phyloP scores from a whole-genome alignment of 2,888 invertebrate genomes.

The Ecliptopera silaceata region DNA sequence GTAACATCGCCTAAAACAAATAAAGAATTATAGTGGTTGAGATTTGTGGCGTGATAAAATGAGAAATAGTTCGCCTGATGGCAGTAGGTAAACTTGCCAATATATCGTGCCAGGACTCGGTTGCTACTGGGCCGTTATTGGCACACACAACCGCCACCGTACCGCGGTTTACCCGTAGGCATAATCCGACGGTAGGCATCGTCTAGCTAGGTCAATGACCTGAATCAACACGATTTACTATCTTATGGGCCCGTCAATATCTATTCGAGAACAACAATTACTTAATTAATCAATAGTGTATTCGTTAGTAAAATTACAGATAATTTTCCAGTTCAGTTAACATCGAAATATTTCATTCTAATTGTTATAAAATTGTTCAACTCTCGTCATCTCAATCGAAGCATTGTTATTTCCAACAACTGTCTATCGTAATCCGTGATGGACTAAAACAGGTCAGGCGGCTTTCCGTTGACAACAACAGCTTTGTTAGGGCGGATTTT shows the following conservation, averaged over 20 bases:
- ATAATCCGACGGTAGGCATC: slow-evolving; percentile 21
- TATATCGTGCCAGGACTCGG: slow-evolving; percentile 27
- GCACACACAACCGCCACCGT: slow-evolving; percentile 24
- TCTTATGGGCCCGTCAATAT: slow-evolving; percentile 1
- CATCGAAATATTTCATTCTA: neutral
- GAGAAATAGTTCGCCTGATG: slow-evolving; percentile 17
- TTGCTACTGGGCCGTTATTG: slow-evolving; percentile 25
- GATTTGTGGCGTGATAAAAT: slow-evolving; percentile 23
- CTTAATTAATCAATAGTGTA: slow-evolving; percentile 2
- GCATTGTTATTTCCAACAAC: slow-evolving; percentile 26
- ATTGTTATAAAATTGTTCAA: neutral
- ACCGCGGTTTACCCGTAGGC: slow-evolving; percentile 26
- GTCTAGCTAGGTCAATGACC: slow-evolving; percentile 21
- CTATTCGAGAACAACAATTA: slow-evolving; percentile 7
- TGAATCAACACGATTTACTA: slow-evolving; percentile 19
- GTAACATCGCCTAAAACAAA: neutral
- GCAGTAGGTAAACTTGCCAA: slow-evolving; percentile 16
- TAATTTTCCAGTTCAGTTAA: neutral
- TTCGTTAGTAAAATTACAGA: neutral
- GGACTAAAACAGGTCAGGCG: slow-evolving; percentile 73
- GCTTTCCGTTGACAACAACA: slow-evolving; percentile 78
- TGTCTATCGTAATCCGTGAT: slow-evolving; percentile 60
- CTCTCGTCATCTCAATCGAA: slow-evolving; percentile 5
- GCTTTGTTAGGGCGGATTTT: slow-evolving; percentile 78
- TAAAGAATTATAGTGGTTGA: slow-evolving; percentile 3